Base-by-base conservation (phyloP, 2,113 vertebrate genomes). In the Aplodontia rufa region DNA sequence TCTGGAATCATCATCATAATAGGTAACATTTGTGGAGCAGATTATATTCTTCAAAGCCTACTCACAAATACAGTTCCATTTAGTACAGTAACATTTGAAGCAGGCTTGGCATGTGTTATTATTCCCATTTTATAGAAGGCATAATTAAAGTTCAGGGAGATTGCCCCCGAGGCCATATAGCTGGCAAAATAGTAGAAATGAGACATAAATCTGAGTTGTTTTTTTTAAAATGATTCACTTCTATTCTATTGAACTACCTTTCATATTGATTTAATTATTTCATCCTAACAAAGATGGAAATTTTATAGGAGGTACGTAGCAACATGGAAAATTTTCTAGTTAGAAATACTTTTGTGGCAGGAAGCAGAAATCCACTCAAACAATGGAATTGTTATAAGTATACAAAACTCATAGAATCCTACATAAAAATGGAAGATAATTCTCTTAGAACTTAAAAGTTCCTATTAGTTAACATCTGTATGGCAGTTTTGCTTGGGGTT, bases 81-180 rank as follows among this genome's bases (percentile, higher is more conserved):
- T 89, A 62, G 62, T 74, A 45, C 26, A 93, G 37, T 89, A 82
- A 55, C 62, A 96, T 90, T 80, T 87, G 93, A 79, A 82, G 64
- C 69, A 92, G 19, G 24, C 51, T 93, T n/a, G 37, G 42, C 55
- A 69, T 74, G 47, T 96, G 75, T 93, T 95, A 40, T 93, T 87
- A 82, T 80, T 89, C 37, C 87, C 51, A 81, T 88, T 94, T 94
- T 93, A 88, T 96, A 62, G 94, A 96, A 62, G n/a, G 35, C 32
- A n/a, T 95, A 90, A 93, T 89, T 96, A 91, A 95, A 83, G 84
- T 96, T 92, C 35, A 92, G 35, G 69, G 80, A 79, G 80, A 90
- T 80, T 92, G 47, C 37, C 35, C 24, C 35, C 19, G 64, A 51
- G 14, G 58, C 89, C 58, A 72, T 62, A 64, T 2, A 76, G 26